Conservation (phyloP, 2,888 invertebrate species). For the Incurvaria masculella region DNA sequence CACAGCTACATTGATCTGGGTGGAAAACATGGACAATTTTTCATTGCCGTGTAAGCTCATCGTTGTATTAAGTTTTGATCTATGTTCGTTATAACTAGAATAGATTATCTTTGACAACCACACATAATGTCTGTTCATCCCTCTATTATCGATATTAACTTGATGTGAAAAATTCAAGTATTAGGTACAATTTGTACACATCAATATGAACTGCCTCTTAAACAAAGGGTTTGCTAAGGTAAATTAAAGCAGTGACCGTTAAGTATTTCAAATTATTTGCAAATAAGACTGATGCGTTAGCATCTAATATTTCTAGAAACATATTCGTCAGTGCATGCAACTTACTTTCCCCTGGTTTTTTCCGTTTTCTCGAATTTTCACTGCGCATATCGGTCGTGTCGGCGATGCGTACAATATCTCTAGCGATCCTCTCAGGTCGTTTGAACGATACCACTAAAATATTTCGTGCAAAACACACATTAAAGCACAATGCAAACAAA, state of each 20-base stretch:
- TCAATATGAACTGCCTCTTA: too few species aligned
- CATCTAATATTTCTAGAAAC: constrained; percentile 2
- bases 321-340: constrained; percentile 14
- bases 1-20: too few species aligned
- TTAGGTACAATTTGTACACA: too few species aligned
- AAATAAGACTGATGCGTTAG: background rate
- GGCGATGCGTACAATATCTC: constrained; percentile 25
- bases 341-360: constrained; percentile 66
- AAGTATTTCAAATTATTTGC: background rate
- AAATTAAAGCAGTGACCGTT: too few species aligned
- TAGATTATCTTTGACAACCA: too few species aligned
- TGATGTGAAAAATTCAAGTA: too few species aligned
- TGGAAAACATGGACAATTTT: too few species aligned
- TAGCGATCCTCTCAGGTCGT: constrained; percentile 56
- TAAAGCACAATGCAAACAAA: constrained; percentile 31
- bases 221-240: background rate
- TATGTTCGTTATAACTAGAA: too few species aligned
- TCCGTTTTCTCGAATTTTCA: constrained; percentile 63
- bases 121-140: too few species aligned
- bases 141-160: too few species aligned
- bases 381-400: constrained; percentile 25
- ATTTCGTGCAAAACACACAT: constrained; percentile 25
- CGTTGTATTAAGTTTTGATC: too few species aligned
- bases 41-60: too few species aligned
- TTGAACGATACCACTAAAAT: constrained; percentile 82